Base-by-base conservation (phyloP, 1,140 invertebrate genomes). In the Macrobrachium nipponense region DNA sequence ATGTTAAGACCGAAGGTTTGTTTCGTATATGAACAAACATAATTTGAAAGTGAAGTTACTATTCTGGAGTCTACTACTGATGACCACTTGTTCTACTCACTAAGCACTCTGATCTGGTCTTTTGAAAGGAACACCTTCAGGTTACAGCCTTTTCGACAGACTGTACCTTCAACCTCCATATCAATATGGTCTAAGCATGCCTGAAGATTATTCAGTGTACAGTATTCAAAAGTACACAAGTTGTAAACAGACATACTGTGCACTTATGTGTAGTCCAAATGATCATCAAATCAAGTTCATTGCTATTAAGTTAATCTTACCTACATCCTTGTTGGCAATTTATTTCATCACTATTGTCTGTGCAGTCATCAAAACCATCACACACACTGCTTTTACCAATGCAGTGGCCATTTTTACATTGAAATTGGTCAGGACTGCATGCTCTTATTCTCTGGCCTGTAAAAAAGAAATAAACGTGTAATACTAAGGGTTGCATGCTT, bases 351-450 rank as follows among this genome's bases (percentile, higher is more conserved):
- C 92, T 92, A 68, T 91, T 89, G 87, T 93, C 95, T 4, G 92
- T 91, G 90, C 96, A 97, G 89, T 96, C 94, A 86, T 93, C 92
- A 82, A 91, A 91, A 0, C 94, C 94, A 91, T 96, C 95, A 90
- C 96, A 97, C 12, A 93, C 91, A 85, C 93, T 91, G 51, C 91
- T 91, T 15, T 92, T 90, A 70, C 93, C 93, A 72, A 96, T 93
- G 90, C 96, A 97, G 79, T 93, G 93, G 60, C 94, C 93, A 85
- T 94, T 95, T 6, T 91, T 92, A 90, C 96, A 97, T 51, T 93
- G 93, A 90, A 93, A 94, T 87, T 92, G 91, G 80, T 90, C 90
- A 44, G 90, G 89, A 18, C 89, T 87, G 88, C 92, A 93, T 27
- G 68, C 17, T 70, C 68, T 81, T n/a, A 88, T 89, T 27, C 20